These are phyloP conservation scores for Mesembrinibis cayennensis DNA, from an alignment of 2,113 vertebrate species.

Conservation along the genomic window DNA sequence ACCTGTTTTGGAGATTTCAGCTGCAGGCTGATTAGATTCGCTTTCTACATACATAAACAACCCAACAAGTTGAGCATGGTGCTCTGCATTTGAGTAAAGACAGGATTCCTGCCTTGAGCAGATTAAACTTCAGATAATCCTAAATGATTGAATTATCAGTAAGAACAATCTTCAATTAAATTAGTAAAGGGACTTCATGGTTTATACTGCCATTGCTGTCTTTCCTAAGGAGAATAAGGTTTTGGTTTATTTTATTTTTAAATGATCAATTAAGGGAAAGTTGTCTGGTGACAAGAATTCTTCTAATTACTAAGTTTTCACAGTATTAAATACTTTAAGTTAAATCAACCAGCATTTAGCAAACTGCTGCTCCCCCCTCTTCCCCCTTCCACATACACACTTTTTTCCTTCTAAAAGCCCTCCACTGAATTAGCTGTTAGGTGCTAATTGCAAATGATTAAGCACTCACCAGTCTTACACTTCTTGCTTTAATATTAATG, in stretches of 20 bases:
- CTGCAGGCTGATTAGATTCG: not conserved
- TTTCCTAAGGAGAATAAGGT: not conserved
- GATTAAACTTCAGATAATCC: not conserved
- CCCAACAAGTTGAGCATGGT: not conserved
- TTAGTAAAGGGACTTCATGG: constrained; percentile 12
- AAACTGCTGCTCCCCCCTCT: constrained; percentile 45
- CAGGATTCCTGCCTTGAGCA: not conserved
- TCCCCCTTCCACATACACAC: not conserved
- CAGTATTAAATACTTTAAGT: constrained; percentile 71
- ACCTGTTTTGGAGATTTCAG: not conserved
- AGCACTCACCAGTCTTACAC: constrained; percentile 77
- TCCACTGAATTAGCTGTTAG: constrained; percentile 78
- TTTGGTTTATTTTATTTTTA: constrained; percentile 58
- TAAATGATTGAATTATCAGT: not conserved
- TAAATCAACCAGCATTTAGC: constrained; percentile 75
- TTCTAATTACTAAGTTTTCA: constrained; percentile 74
- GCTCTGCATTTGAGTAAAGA: not conserved
- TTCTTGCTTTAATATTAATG: constrained; percentile 82
- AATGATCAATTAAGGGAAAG: constrained; percentile 63
- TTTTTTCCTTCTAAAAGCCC: constrained; percentile 70
- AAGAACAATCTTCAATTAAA: constrained; percentile 13
- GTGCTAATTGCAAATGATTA: constrained; percentile 82
- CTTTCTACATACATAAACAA: not conserved
- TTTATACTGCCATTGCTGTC: constrained; percentile 17
- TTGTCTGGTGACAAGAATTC: constrained; percentile 68